Conservation (phyloP, 2,797 vertebrate species). For the Macroramphosus scolopax region DNA sequence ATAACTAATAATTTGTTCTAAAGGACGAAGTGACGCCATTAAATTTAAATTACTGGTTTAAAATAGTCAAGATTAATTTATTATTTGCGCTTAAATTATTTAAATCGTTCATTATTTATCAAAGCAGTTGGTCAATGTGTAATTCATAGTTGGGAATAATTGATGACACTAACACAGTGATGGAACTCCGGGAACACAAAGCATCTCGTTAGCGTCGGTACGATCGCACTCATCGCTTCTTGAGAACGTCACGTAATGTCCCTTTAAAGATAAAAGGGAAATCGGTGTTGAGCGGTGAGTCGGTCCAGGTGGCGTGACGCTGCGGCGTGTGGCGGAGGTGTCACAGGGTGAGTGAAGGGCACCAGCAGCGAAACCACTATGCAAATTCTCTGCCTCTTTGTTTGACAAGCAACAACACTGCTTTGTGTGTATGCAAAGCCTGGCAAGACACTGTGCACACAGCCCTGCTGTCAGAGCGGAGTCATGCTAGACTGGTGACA, state of each 20-base stretch:
- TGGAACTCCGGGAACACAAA: no score
- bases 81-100: no score
- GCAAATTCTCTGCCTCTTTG: constrained; percentile 76
- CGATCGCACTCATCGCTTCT: constrained; percentile 34
- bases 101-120: constrained; percentile 21
- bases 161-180: no score
- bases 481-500: constrained; percentile 60
- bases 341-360: constrained; percentile 71
- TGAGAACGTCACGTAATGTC: constrained; percentile 2
- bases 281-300: constrained; percentile 28
- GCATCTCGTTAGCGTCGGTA: constrained; percentile 16
- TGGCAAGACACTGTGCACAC: constrained; percentile 64
- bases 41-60: no score
- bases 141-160: no score
- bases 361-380: constrained; percentile 70
- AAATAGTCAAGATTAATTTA: no score
- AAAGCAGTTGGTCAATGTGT: constrained; percentile 13
- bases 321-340: constrained; percentile 33
- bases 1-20: no score
- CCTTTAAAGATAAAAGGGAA: constrained; percentile 26
- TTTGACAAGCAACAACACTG: constrained; percentile 79
- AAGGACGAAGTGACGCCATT: no score
- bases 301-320: constrained; percentile 15
- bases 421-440: constrained; percentile 80
- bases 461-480: constrained; percentile 54